Conservation (phyloP, 2,888 invertebrate species). For the Lasioglossum leucozonium region DNA sequence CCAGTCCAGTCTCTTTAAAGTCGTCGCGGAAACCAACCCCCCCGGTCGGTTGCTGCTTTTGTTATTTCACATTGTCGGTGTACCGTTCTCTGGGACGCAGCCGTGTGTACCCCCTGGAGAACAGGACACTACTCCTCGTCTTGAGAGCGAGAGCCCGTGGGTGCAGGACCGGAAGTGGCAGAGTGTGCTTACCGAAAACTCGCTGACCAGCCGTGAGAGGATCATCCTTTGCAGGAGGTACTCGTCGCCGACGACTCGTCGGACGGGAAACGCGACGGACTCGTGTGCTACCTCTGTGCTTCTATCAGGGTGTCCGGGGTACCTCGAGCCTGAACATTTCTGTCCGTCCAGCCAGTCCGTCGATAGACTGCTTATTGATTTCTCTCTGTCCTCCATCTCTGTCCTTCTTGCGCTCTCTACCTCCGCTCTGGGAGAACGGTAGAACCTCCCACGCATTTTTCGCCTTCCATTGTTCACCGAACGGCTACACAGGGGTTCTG, state of each 20-base stretch:
- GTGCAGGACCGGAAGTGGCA: slow-evolving; percentile 28
- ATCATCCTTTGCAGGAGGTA: slow-evolving; percentile 49
- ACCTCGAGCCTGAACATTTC: slow-evolving; percentile 35
- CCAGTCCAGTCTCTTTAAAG: slow-evolving; percentile 69
- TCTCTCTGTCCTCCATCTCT: slow-evolving; percentile 55
- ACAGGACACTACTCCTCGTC: not conserved
- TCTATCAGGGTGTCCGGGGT: not conserved
- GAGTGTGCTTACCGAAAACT: slow-evolving; percentile 21
- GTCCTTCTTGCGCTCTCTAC: slow-evolving; percentile 32
- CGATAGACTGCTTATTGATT: slow-evolving; percentile 71
- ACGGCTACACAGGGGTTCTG: not conserved
- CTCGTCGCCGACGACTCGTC: slow-evolving; percentile 8
- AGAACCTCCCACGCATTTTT: slow-evolving; percentile 26
- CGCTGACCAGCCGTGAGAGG: slow-evolving; percentile 35
- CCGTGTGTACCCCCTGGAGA: slow-evolving; percentile 11
- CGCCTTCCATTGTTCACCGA: not conserved
- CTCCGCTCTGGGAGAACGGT: slow-evolving; percentile 25
- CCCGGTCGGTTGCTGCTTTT: slow-evolving; percentile 39
- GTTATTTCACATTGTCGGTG: slow-evolving; percentile 41
- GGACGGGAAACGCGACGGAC: slow-evolving; percentile 12
- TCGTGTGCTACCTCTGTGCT: slow-evolving; percentile 8
- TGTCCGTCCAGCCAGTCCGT: slow-evolving; percentile 50
- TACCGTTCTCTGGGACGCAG: slow-evolving; percentile 12
- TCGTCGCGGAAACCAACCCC: slow-evolving; percentile 65
- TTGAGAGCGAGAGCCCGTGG: not conserved